Base-by-base conservation (phyloP, 2,113 vertebrate genomes). In the Bostrychus sinensis region DNA sequence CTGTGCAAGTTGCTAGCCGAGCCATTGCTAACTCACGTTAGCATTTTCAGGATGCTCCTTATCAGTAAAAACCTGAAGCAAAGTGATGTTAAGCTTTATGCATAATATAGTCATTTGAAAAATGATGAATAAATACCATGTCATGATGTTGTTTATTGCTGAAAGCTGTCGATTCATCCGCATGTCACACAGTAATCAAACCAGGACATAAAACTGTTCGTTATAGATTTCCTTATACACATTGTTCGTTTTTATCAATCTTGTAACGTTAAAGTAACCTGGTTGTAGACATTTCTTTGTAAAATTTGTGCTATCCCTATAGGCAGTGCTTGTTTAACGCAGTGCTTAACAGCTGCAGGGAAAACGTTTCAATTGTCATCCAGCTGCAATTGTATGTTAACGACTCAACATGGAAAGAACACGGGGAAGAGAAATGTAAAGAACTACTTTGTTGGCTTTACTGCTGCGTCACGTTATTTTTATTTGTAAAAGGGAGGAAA, bases 1-100 rank as follows among this genome's bases (percentile, higher is more conserved):
- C 67, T 12, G 19, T 51, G 42, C 48, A 69, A 72, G 70, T 81
- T 78, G 78, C 66, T 85, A 86, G 59, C 74, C 2, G 62, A 37
- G 72, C 20, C 13, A 20, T 11, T 58, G 64, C 84, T 83, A 87
- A 70, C 59, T 51, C 36, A 8, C 37, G 68, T 42, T 87, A 86
- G 85, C 87, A 56, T 78, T 25, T 36, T 14, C 5, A 1, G 38
- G 48, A 66, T 30, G 63, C 19, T 67, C 23, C 42, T 56, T 45
- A 39, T 51, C 39, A 54, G 25, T 25, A 26, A 59, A 34, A 1
- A 57, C 0, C 12, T 22, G 19, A 34, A 36, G 17, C 5, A 23
- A 22, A 7, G 11, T 12, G 14, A 55, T 9, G 61, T 25, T 17
- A 0, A 1, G 17, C 51, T 3, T 9, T 7, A 14, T 0, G 0